phyloP scores from a whole-genome alignment of 2,888 invertebrate species.

The Criorhina ranunculi region DNA sequence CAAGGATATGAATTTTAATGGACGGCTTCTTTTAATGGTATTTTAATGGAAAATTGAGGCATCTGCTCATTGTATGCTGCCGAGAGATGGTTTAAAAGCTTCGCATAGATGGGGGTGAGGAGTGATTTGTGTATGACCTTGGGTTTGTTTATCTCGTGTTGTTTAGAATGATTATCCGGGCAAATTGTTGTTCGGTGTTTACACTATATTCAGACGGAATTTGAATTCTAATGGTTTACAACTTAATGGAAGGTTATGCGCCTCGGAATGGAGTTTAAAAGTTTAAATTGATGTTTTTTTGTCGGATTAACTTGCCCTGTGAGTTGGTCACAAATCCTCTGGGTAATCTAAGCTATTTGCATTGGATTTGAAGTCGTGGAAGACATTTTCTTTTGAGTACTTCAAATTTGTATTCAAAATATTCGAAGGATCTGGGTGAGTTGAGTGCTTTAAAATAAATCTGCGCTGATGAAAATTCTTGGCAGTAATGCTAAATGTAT shows the following conservation, averaged over 20 bases:
- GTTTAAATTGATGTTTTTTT: constrained; percentile 14
- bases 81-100: constrained; percentile 6
- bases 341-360: too few species aligned
- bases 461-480: too few species aligned
- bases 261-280: not conserved
- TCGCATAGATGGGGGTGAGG: not conserved
- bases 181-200: constrained; percentile 1
- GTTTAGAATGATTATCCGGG: not conserved
- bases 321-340: not conserved
- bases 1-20: constrained; percentile 33
- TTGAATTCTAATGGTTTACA: not conserved
- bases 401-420: too few species aligned
- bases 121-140: constrained; percentile 27
- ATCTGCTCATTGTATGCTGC: constrained; percentile 9
- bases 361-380: not conserved
- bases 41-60: constrained; percentile 30
- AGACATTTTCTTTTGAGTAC: too few species aligned
- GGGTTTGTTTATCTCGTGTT: not conserved
- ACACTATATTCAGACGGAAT: not conserved
- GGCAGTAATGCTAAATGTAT: too few species aligned
- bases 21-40: constrained; percentile 6
- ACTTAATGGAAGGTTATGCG: not conserved
- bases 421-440: too few species aligned
- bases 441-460: too few species aligned
- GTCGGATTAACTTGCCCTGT: not conserved